These are phyloP conservation scores for Parapristionchus giblindavisi DNA, from an alignment of 2,888 invertebrate genomes.

Conservation along the genomic window DNA sequence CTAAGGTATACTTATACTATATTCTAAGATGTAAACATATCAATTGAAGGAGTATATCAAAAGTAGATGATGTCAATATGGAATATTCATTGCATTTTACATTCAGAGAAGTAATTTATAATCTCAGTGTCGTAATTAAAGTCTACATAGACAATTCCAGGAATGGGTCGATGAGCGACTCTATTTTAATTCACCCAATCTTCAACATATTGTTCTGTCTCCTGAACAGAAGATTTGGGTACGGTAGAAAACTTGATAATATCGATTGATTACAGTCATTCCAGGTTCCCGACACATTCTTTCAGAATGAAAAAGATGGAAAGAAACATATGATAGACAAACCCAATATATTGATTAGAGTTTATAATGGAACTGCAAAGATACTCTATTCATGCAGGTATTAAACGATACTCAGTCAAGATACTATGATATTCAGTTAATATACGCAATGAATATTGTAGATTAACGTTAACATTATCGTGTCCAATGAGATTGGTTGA, in stretches of 20 bases:
- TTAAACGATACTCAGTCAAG: background rate
- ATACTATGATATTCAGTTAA: background rate
- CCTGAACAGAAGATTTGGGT: constrained; percentile 57
- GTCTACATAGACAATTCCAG: constrained; percentile 73
- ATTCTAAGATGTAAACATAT: background rate
- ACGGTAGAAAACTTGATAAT: background rate
- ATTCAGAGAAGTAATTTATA: constrained; percentile 78
- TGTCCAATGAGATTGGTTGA: constrained; percentile 84
- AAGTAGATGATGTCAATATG: constrained; percentile 67
- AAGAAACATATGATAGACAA: constrained; percentile 75
- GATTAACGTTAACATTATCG: constrained; percentile 91
- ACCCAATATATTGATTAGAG: constrained; percentile 87
- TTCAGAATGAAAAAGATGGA: constrained; percentile 89
- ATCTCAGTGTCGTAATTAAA: background rate
- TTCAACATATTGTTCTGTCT: constrained; percentile 58
- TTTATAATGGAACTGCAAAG: constrained; percentile 83
- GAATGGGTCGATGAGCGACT: constrained; percentile 92
- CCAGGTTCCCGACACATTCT: constrained; percentile 62
- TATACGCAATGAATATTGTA: constrained; percentile 69
- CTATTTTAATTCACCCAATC: constrained; percentile 64
- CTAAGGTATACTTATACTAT: constrained; percentile 47
- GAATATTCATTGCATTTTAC: constrained; percentile 97
- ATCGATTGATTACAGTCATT: background rate
- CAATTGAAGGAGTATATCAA: constrained; percentile 57
- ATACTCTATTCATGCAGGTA: constrained; percentile 92